Evolutionary conservation across 2,888 invertebrate genomes (phyloP).

Genomic region (Sinodicranocentrus sp.): DNA sequence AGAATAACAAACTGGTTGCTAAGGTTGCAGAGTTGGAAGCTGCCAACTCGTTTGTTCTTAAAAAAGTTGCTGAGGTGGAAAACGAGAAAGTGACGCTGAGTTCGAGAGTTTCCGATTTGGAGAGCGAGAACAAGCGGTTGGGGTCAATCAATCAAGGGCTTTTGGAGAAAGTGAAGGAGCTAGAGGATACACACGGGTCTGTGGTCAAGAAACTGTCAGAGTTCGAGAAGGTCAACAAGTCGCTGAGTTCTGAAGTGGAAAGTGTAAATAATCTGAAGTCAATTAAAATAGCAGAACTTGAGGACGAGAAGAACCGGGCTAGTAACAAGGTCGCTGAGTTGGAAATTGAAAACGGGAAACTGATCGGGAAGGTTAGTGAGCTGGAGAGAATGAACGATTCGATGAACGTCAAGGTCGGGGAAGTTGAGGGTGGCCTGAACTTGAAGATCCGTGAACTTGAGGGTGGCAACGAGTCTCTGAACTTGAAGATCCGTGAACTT

Average conservation of each 20-base stretch:
- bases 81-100: not conserved
- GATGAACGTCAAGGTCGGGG: not conserved
- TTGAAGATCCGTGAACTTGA: not conserved
- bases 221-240: not conserved
- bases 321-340: not conserved
- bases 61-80: not conserved
- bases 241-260: conserved; percentile 2
- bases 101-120: conserved; percentile 1
- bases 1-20: not conserved
- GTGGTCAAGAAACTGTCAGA: not conserved
- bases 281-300: too few species aligned
- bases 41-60: too few species aligned
- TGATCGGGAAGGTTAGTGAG: not conserved
- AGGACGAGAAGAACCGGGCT: not conserved
- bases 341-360: too few species aligned
- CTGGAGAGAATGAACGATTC: not conserved
- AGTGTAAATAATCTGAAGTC: too few species aligned
- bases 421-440: not conserved
- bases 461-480: not conserved
- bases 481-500: not conserved
- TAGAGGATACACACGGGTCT: conserved; percentile 19
- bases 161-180: conserved; percentile 9
- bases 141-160: too few species aligned
- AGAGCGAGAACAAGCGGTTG: not conserved
- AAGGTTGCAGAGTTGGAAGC: too few species aligned